These are phyloP conservation scores for Sphaerodactylus townsendi DNA, from an alignment of 2,113 vertebrate species.

Conservation along the genomic window DNA sequence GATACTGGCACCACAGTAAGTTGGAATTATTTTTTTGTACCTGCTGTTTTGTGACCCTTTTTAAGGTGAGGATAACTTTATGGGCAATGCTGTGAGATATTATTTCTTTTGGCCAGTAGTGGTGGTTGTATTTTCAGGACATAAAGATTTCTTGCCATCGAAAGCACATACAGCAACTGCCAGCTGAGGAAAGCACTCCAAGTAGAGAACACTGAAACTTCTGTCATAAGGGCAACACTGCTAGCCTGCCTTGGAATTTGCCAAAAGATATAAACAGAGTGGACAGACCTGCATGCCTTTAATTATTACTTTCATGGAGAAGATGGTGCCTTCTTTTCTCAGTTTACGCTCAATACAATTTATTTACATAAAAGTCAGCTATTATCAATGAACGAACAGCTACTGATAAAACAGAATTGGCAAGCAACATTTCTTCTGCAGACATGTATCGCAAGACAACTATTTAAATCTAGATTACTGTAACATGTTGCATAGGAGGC, in stretches of 20 bases:
- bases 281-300: background rate
- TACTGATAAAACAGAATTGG: no score
- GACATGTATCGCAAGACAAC: no score
- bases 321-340: background rate
- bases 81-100: background rate
- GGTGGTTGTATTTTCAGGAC: background rate
- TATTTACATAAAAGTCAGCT: background rate
- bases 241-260: background rate
- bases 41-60: background rate
- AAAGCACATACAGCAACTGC: background rate
- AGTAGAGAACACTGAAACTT: slow-evolving; percentile 3
- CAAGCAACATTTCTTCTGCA: no score
- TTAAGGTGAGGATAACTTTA: background rate
- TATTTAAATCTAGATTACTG: no score
- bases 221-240: background rate
- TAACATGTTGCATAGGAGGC: no score
- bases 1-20: background rate
- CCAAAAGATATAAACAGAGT: background rate
- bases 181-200: background rate
- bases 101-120: background rate
- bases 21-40: background rate
- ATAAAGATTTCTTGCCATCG: background rate
- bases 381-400: no score
- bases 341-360: background rate
- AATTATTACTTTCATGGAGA: background rate